Base-by-base conservation (phyloP, 2,113 vertebrate species). In the Vidua macroura region DNA sequence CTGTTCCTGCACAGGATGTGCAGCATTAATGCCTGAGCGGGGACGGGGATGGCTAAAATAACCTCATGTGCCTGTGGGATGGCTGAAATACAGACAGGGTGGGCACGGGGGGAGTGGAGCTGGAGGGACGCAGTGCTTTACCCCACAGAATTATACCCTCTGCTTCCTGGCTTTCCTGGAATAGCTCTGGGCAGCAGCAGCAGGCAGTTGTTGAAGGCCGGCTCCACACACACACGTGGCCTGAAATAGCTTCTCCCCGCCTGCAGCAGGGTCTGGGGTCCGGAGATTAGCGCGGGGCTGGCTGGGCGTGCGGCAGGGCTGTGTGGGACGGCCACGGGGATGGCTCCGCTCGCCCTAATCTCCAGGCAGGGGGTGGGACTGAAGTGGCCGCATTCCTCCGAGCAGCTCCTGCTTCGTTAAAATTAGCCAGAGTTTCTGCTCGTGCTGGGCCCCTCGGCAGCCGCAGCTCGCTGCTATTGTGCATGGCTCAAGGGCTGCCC, bases 11-110 rank as follows among this genome's bases (percentile, higher is more conserved):
- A 9, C 2, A 2, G 75, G 88, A 73, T 46, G 14, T 0, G 4
- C 33, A 24, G 39, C 3, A 0, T 4, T 41, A 8, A 30, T 30
- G 49, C 31, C n/a, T 0, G 2, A 33, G n/a, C 0, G 28, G 3
- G 73, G 68, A 9, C 46, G 1, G 12, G 15, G 55, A n/a, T 13
- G 78, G 7, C 83, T 30, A 25, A 94, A 96, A 88, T 70, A 92
- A 70, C 66, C 63, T 18, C 6, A 17, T 24, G 66, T 1, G 19
- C 44, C 20, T 35, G 21, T 2, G 12, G 72, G 43, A 5, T 15
- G 1, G 30, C 88, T 67, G 87, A 33, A 59, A 77, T 3, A 13
- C 72, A 9, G 22, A 9, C n/a, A 18, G 68, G 93, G 66, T 78
- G 86, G 83, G 86, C 64, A 30, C 1, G 10, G 77, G 49, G 86